Conservation (phyloP, 2,113 vertebrate genomes). For the Vimba vimba region DNA sequence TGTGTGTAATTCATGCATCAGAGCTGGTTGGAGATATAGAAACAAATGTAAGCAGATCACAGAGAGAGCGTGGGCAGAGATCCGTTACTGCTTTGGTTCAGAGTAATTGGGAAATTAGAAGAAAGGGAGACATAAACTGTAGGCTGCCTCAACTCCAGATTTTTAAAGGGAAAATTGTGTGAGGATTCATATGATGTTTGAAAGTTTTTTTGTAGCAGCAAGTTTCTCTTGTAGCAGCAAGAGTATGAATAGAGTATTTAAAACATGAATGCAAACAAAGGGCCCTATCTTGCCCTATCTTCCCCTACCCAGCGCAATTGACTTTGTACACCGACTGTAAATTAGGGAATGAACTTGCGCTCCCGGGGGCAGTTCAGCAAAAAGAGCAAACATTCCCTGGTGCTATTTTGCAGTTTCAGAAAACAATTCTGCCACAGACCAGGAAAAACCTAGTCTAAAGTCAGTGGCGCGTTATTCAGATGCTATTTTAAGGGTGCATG, state of each 20-base stretch:
- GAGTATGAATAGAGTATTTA: neutral
- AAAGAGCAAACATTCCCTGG: too few relatives aligned
- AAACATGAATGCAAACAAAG: neutral
- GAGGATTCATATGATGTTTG: neutral
- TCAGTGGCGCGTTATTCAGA: too few relatives aligned
- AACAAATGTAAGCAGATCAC: neutral
- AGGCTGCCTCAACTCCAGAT: neutral
- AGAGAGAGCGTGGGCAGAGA: constrained; percentile 13
- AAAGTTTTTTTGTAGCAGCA: neutral
- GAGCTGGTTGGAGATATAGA: neutral
- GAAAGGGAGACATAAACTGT: neutral
- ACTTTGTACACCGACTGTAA: too few relatives aligned
- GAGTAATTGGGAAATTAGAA: constrained; percentile 5
- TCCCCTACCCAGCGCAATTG: too few relatives aligned
- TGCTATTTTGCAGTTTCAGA: too few relatives aligned
- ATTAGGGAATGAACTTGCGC: too few relatives aligned
- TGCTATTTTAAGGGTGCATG: too few relatives aligned
- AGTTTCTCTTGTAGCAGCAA: neutral
- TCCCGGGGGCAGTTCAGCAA: too few relatives aligned
- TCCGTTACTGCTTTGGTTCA: neutral
- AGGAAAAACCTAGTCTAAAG: too few relatives aligned
- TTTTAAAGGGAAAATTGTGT: neutral
- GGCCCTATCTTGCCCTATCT: too few relatives aligned
- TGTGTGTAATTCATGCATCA: neutral
- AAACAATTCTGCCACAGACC: too few relatives aligned